A percentile compares a stretch with the other conserved stretches of the same genome.
These are phyloP conservation scores for Tribolium castaneum DNA, from an alignment of 1,140 invertebrate genomes.

Conservation along the genomic window DNA sequence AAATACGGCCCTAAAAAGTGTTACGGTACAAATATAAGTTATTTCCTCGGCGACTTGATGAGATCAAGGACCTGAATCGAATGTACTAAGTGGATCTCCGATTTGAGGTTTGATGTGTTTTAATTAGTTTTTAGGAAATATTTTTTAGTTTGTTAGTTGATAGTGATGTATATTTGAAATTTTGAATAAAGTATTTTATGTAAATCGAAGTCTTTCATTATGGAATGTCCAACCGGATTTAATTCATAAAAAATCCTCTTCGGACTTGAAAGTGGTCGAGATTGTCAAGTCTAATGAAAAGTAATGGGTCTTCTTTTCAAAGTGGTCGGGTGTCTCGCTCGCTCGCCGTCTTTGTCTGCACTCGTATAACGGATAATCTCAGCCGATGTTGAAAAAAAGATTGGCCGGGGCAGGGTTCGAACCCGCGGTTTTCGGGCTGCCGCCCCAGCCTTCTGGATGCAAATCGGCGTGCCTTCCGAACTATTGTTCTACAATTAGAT, in stretches of 20 bases:
- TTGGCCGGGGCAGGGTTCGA: too few relatives aligned
- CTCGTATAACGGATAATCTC: slow-evolving; percentile 22
- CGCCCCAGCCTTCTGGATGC: not conserved
- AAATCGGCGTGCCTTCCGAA: slow-evolving; percentile 9
- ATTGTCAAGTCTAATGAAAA: slow-evolving; percentile 52
- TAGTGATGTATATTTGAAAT: slow-evolving; percentile 23
- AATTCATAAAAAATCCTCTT: slow-evolving; percentile 42
- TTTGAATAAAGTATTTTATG: slow-evolving; percentile 36
- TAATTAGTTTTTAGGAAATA: not conserved
- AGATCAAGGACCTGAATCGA: not conserved
- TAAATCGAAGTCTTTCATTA: slow-evolving; percentile 6
- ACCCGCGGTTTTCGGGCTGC: not conserved
- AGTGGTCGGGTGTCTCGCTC: not conserved
- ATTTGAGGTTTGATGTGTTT: slow-evolving; percentile 9
- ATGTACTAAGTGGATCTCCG: slow-evolving; percentile 12
- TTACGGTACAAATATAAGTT: slow-evolving; percentile 28
- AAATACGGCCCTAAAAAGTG: slow-evolving; percentile 18
- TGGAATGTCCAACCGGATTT: slow-evolving; percentile 38
- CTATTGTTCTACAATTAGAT: slow-evolving; percentile 29
- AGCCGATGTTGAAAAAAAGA: not conserved
- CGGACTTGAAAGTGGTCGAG: slow-evolving; percentile 38
- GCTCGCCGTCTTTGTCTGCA: not conserved
- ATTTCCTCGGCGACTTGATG: not conserved
- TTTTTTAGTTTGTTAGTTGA: slow-evolving; percentile 7
- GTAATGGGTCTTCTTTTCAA: slow-evolving; percentile 50